Base-by-base conservation (phyloP, 2,797 vertebrate genomes). In the Siniperca scherzeri region DNA sequence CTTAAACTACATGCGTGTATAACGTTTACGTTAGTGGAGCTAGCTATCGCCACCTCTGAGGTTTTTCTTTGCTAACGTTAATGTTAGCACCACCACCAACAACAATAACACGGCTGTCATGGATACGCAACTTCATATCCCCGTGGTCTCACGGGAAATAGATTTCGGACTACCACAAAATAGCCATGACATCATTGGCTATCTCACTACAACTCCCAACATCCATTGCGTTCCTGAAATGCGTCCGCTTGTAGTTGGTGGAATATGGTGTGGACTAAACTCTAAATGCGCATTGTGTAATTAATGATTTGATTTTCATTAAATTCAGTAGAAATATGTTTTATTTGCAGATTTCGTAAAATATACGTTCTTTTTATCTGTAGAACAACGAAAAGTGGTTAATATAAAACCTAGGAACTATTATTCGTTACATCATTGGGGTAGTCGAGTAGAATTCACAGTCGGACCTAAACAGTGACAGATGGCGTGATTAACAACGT, bases 41-140 rank as follows among this genome's bases (percentile, higher is more conserved):
- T 42, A 74, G 46, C 48, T 84, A 30, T 56, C 60, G 53, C 27
- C 22, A 48, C 60, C 60, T 66, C 38, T 36, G 25, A 75, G 53
- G 70, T 61, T 76, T 83, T 75, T 85, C 82, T 80, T 50, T 86
- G 84, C 86, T 87, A 83, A 62, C 66, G 78, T 83, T 92, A 83
- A 62, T 68, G 78, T 83, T 92, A 91, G 84, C 81, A 65, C 46
- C 81, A 79, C 55, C 68, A 82, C 91, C 88, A 93, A 91, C 88
- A 93, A 94, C 94, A 96, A 93, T 86, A 90, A 92, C 82, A 84
- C 86, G 84, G 95, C 87, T 96, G 95, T 94, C 96, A 96, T 96
- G 95, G 95, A 95, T 90, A 96, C 95, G 80, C 78, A 79, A 81
- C 56, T 57, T 83, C 60, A 74, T 66, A 1, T 3, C n/a, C 86